Evolutionary conservation across 2,797 vertebrate species (phyloP).

Genomic region (Balearica regulorum): DNA sequence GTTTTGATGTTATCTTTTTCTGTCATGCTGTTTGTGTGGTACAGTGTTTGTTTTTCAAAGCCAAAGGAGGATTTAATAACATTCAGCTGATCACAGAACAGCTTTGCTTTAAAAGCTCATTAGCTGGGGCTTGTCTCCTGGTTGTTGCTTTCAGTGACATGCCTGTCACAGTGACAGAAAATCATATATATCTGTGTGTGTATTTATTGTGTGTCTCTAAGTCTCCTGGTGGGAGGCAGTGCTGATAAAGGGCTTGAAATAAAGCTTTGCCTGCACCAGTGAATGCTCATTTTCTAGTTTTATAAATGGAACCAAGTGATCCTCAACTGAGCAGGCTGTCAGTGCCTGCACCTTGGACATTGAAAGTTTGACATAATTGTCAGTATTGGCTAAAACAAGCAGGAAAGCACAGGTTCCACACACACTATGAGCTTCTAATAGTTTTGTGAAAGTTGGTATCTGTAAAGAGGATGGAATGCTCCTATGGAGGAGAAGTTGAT

Average conservation of each 20-base stretch:
- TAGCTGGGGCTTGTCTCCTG: slow-evolving; percentile 8
- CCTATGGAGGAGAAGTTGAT: background rate
- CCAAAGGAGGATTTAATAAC: background rate
- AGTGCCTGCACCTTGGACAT: background rate
- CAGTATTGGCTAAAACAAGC: background rate
- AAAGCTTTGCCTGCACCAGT: background rate
- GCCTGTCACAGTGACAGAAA: background rate
- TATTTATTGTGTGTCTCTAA: background rate
- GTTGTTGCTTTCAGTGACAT: background rate
- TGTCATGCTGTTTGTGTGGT: background rate
- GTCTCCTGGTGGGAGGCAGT: background rate
- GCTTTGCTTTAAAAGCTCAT: slow-evolving; percentile 36
- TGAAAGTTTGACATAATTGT: background rate
- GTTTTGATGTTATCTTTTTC: background rate
- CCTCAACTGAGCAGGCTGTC: background rate
- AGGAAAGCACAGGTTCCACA: background rate
- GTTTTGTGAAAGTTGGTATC: background rate
- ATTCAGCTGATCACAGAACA: slow-evolving; percentile 4
- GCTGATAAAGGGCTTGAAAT: background rate
- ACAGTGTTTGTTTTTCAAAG: slow-evolving; percentile 21
- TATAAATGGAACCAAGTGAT: background rate
- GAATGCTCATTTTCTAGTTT: background rate
- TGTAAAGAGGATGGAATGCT: background rate
- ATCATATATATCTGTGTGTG: background rate
- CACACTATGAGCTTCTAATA: background rate